Base-by-base conservation (phyloP, 2,113 vertebrate genomes). In the Channa maculata region DNA sequence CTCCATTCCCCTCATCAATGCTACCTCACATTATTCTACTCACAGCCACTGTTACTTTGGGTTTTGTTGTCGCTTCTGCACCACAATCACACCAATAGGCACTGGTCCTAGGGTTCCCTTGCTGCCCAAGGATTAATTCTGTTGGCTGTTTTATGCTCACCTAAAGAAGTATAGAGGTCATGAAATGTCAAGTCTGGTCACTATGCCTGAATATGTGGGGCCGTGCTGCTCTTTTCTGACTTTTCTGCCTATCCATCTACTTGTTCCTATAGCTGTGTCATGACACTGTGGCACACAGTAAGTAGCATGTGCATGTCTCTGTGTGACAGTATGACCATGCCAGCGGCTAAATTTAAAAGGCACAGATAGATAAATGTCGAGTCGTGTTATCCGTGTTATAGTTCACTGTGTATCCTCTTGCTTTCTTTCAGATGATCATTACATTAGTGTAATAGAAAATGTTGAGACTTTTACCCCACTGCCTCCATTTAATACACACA, bases 11-110 rank as follows among this genome's bases (percentile, higher is more conserved):
- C 63, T 62, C 83, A 71, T 84, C 79, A 54, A 68, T 39, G 77
- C 87, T 86, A 88, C 88, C 89, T 90, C 89, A 57, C 89, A 65
- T 87, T 74, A 71, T 50, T 72, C 65, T 58, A 73, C 71, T 78
- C 68, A 79, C 78, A 55, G 59, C 49, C 3, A 5, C 33, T 53
- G 46, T 67, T 48, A 7, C 49, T 51, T 3, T 62, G 65, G 62
- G 46, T 71, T 71, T 54, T 43, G 11, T 74, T 50, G 39, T 71
- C 55, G 33, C 75, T 54, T 50, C 58, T 34, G 55, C 75, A 45
- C 54, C 74, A 53, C 68, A 38, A 38, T 52, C 75, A 49, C 68
- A 75, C 57, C 77, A 34, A 49, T 64, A 62, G 75, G 80, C 78
- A 76, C 71, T 24, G 24, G 24, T 24, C 24, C 24, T 24, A 24